Conservation (phyloP, 2,113 vertebrate species). For the Gorilla gorilla region DNA sequence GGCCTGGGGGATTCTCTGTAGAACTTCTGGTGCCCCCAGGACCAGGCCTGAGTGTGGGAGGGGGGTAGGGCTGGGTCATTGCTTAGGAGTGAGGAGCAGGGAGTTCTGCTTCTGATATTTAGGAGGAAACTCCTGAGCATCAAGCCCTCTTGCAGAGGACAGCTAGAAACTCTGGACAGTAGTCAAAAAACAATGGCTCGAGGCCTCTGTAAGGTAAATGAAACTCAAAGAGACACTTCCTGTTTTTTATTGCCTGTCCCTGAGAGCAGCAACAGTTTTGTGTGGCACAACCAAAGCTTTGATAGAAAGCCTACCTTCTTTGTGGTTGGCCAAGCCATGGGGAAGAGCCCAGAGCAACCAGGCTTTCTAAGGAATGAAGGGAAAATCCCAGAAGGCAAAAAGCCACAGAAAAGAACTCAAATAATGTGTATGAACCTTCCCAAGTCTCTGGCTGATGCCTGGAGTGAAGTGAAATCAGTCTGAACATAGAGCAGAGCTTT, state of each 20-base stretch:
- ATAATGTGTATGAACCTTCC: not conserved
- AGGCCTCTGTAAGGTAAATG: not conserved
- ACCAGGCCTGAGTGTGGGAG: not conserved
- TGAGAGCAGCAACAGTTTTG: not conserved
- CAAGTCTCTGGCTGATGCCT: not conserved
- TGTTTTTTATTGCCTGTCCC: not conserved
- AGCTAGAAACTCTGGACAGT: not conserved
- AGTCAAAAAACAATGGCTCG: not conserved
- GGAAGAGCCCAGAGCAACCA: not conserved
- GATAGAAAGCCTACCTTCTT: not conserved
- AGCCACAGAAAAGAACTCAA: not conserved
- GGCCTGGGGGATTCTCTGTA: not conserved
- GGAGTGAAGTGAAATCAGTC: not conserved
- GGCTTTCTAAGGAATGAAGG: not conserved
- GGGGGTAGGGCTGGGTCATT: no score
- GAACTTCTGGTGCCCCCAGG: not conserved
- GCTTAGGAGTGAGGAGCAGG: not conserved
- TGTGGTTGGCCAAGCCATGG: not conserved
- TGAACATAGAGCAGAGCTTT: not conserved
- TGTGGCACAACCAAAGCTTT: rapidly evolving
- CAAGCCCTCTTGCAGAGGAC: not conserved
- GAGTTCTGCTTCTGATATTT: not conserved
- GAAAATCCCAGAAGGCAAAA: not conserved
- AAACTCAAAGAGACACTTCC: not conserved
- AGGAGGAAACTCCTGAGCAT: not conserved